Percentiles rank a stretch among this genome's conserved stretches.
phyloP scores from a whole-genome alignment of 2,113 vertebrate species.

The Coracopsis vasa region DNA sequence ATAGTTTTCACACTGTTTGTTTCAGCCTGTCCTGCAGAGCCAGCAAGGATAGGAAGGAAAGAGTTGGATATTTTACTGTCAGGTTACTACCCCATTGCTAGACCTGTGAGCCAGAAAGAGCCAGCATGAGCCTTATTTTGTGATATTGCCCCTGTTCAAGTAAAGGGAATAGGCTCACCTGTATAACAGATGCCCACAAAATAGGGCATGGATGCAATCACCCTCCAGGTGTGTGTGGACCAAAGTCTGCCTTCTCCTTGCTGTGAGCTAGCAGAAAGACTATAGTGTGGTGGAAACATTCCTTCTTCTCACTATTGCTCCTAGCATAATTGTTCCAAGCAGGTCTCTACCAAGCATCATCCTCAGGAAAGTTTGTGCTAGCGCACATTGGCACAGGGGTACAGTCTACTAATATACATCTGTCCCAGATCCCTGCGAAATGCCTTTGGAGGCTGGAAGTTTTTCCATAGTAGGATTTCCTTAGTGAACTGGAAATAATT shows the following conservation, averaged over 20 bases:
- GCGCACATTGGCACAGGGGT: not conserved
- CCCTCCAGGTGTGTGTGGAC: fast-evolving
- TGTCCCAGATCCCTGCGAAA: not conserved
- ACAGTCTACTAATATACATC: not conserved
- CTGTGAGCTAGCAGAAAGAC: not conserved
- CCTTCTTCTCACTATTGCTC: not conserved
- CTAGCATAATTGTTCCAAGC: not conserved
- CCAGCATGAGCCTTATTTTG: not conserved
- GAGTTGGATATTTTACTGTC: not conserved
- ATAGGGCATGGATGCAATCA: not conserved
- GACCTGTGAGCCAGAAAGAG: not conserved
- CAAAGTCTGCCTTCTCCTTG: not conserved
- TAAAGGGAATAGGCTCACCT: not conserved
- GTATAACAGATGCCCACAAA: not conserved
- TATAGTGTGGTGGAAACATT: not conserved
- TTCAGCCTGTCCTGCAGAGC: not conserved
- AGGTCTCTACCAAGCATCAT: not conserved
- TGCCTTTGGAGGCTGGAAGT: not conserved
- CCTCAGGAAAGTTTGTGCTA: not conserved
- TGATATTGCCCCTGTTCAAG: not conserved
- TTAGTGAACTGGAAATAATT: not conserved
- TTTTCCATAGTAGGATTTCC: not conserved
- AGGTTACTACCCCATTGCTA: not conserved
- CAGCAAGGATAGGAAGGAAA: not conserved
- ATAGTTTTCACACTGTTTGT: not conserved